A percentile compares a stretch with the other conserved stretches of the same genome.
Evolutionary conservation across 2,797 vertebrate genomes (phyloP).

Genomic region (Cyclura pinguis): DNA sequence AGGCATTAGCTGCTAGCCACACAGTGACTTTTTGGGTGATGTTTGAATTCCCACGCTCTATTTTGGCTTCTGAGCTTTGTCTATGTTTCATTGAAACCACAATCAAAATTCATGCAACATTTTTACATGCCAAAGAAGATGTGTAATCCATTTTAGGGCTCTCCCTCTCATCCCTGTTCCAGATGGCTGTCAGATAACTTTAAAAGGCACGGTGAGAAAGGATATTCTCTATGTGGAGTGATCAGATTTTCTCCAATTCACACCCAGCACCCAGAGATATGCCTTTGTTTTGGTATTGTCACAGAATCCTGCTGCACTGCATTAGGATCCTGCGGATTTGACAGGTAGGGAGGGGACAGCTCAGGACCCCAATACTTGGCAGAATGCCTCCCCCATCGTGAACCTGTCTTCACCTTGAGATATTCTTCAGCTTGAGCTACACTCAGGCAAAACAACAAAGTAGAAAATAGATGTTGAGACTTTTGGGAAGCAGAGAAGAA

Average conservation of each 20-base stretch:
- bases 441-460: too few relatives aligned
- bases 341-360: too few relatives aligned
- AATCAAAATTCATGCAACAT: background rate
- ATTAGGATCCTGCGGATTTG: too few relatives aligned
- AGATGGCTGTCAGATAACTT: background rate
- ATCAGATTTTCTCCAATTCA: background rate
- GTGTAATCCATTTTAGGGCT: background rate
- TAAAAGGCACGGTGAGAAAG: background rate
- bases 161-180: background rate
- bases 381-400: too few relatives aligned
- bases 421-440: too few relatives aligned
- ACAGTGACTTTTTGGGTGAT: background rate
- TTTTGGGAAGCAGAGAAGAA: too few relatives aligned
- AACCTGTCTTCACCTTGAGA: too few relatives aligned
- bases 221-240: background rate
- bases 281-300: background rate
- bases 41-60: background rate
- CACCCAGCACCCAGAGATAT: background rate
- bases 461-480: too few relatives aligned
- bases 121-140: background rate
- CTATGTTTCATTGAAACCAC: background rate
- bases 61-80: background rate
- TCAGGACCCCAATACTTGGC: too few relatives aligned
- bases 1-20: background rate
- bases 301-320: background rate